phyloP scores from a whole-genome alignment of 2,797 vertebrate species.

The Australoheros facetus region DNA sequence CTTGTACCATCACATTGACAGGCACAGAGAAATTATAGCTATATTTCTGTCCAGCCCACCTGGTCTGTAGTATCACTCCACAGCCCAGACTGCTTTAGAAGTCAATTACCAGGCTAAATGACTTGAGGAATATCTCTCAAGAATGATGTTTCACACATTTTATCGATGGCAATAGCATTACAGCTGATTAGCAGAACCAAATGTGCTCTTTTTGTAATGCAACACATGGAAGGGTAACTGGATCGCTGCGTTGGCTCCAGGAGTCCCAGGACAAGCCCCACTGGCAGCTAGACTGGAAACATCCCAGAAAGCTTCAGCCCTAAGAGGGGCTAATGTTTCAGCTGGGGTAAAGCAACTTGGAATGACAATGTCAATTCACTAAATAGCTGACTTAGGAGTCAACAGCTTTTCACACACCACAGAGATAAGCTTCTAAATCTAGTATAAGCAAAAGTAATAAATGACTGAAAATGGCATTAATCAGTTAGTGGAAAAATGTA shows the following conservation, averaged over 20 bases:
- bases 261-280: conserved; percentile 76
- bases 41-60: conserved; percentile 78
- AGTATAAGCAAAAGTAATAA: not conserved
- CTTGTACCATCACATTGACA: conserved; percentile 52
- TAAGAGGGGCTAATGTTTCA: conserved; percentile 82
- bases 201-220: conserved; percentile 87
- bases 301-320: conserved; percentile 80
- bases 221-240: conserved; percentile 83
- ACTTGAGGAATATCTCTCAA: conserved; percentile 81
- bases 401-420: conserved; percentile 62
- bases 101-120: conserved; percentile 82
- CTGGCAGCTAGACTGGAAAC: conserved; percentile 81
- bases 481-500: not conserved
- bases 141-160: conserved; percentile 83
- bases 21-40: conserved; percentile 69
- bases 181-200: conserved; percentile 82
- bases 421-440: conserved; percentile 40
- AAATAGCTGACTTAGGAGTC: conserved; percentile 82
- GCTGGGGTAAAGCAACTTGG: conserved; percentile 76
- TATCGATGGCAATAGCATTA: conserved; percentile 87
- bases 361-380: conserved; percentile 83
- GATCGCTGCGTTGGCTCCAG: conserved; percentile 78
- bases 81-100: conserved; percentile 81
- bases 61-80: conserved; percentile 80
- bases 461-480: not conserved